Evolutionary conservation across 2,113 vertebrate species (phyloP).

Genomic region (Scomber japonicus): DNA sequence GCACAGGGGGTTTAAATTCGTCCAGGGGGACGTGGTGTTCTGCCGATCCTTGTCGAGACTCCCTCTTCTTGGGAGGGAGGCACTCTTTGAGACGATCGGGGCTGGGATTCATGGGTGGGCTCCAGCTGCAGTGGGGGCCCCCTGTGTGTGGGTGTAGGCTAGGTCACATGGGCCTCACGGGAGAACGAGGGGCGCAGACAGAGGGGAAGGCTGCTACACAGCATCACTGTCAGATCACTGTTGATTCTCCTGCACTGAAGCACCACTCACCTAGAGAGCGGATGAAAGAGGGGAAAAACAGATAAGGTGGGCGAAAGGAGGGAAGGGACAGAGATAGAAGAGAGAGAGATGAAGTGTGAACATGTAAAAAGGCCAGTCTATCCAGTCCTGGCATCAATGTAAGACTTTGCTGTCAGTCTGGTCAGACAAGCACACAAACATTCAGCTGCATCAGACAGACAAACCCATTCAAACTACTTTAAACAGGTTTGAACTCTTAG

Average conservation of each 20-base stretch:
- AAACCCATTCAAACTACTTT: conserved; percentile 27
- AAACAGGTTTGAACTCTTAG: conserved; percentile 56
- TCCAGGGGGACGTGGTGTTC: conserved; percentile 77
- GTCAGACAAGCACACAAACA: conserved; percentile 52
- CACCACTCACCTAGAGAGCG: conserved; percentile 71
- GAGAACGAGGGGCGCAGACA: conserved; percentile 80
- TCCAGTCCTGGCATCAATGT: conserved; percentile 43
- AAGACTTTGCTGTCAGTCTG: conserved; percentile 43
- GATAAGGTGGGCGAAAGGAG: conserved; percentile 1
- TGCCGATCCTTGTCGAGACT: conserved; percentile 82
- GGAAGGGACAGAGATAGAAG: conserved; percentile 25
- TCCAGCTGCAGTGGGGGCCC: conserved; percentile 79
- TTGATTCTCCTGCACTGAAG: conserved; percentile 57
- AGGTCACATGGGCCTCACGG: conserved; percentile 88
- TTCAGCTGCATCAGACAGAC: conserved; percentile 46
- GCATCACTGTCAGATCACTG: conserved; percentile 82
- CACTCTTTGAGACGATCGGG: conserved; percentile 86
- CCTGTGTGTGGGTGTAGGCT: conserved; percentile 79
- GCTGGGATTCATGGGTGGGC: conserved; percentile 88
- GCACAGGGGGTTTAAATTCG: conserved; percentile 86
- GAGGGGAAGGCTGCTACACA: conserved; percentile 74
- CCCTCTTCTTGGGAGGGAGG: conserved; percentile 89
- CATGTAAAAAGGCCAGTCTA: conserved; percentile 33
- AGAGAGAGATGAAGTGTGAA: conserved; percentile 10
- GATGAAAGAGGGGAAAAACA: conserved; percentile 18